These are phyloP conservation scores for Rynchops niger DNA, from an alignment of 2,113 vertebrate species.

Conservation along the genomic window DNA sequence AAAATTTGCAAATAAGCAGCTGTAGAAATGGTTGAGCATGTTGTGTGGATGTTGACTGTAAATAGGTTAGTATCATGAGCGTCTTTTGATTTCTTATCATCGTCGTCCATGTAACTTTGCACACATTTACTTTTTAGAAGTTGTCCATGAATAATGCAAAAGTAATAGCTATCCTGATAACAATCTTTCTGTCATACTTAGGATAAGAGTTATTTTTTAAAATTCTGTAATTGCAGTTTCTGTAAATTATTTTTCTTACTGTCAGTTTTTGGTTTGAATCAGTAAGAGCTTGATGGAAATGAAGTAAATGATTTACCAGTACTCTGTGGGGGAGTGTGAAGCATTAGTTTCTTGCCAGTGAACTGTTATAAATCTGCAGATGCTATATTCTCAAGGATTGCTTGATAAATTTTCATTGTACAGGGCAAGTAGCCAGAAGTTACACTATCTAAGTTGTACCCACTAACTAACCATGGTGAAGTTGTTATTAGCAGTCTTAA, in stretches of 20 bases:
- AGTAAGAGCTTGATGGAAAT: background rate
- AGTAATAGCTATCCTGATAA: background rate
- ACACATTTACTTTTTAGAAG: background rate
- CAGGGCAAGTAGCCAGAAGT: background rate
- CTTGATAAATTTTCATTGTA: background rate
- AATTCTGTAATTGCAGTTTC: background rate
- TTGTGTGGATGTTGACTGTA: background rate
- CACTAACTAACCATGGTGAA: background rate
- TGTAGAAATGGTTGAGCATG: background rate
- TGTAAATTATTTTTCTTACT: background rate
- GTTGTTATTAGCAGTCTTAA: background rate
- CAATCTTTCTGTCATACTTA: background rate
- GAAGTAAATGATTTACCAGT: background rate
- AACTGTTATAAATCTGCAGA: background rate
- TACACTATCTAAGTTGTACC: too few species aligned
- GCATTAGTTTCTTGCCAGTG: conserved; percentile 12
- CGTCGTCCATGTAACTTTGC: accelerated
- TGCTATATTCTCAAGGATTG: background rate
- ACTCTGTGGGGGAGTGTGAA: conserved; percentile 8
- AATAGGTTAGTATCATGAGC: background rate
- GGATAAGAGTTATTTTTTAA: background rate
- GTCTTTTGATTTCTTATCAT: background rate
- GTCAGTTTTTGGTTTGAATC: background rate
- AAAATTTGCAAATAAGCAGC: background rate
- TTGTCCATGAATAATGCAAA: background rate